phyloP scores from a whole-genome alignment of 2,888 invertebrate species.

The Petrolisthes manimaculis region DNA sequence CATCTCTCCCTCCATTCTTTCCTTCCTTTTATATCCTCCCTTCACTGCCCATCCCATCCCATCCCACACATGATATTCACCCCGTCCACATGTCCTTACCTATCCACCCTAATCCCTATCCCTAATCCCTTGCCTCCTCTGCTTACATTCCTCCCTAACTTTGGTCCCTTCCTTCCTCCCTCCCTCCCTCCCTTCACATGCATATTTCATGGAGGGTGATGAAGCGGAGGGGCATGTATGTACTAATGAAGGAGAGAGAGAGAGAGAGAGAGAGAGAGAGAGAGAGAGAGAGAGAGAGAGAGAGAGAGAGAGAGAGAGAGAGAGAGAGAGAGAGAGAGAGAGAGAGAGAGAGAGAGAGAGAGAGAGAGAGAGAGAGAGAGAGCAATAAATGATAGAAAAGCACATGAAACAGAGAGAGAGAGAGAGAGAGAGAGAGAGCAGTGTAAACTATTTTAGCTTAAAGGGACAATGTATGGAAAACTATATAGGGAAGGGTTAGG shows the following conservation, averaged over 20 bases:
- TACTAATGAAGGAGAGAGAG: conserved; percentile 26
- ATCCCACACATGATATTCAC: not conserved
- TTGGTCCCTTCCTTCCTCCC: not conserved
- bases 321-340: not conserved
- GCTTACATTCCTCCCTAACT: not conserved
- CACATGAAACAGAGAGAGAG: not conserved
- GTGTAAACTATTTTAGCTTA: not conserved
- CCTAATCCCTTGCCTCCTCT: not conserved
- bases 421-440: not conserved
- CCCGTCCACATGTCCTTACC: not conserved
- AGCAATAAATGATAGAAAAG: not conserved
- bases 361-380: not conserved
- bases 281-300: conserved; percentile 12
- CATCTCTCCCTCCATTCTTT: not conserved
- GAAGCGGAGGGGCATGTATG: not conserved
- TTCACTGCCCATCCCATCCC: not conserved
- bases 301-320: conserved; percentile 8
- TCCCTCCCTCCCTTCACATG: not conserved
- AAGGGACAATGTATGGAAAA: not conserved
- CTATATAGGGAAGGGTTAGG: not conserved
- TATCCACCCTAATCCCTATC: not conserved
- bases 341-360: not conserved
- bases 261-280: conserved; percentile 30
- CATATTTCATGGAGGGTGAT: not conserved
- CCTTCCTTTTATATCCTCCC: not conserved